A percentile compares a stretch with the other conserved stretches of the same genome.
Conservation (phyloP, 2,113 vertebrate genomes). For the Athene cunicularia region DNA sequence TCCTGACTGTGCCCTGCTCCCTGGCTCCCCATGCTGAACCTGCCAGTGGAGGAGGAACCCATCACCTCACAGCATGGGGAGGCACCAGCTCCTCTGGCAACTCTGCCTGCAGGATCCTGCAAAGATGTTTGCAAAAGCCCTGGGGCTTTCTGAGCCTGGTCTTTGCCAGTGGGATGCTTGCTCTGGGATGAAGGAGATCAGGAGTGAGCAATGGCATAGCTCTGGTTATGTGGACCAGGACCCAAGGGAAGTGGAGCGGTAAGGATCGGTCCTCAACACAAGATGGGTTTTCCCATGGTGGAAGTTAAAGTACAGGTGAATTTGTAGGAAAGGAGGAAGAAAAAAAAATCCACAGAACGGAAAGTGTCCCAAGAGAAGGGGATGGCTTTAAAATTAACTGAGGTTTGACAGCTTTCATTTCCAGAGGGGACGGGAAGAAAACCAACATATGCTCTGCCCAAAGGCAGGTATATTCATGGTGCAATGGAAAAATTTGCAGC, state of each 20-base stretch:
- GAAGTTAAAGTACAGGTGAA: neutral
- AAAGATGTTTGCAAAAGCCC: neutral
- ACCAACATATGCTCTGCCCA: neutral
- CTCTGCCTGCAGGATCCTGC: neutral
- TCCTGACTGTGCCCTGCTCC: neutral
- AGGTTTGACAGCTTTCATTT: neutral
- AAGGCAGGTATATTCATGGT: neutral
- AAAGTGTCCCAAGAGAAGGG: neutral
- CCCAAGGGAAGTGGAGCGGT: neutral
- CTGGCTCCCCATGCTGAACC: neutral
- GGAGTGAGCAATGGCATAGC: neutral
- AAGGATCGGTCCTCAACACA: neutral
- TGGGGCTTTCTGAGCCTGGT: neutral
- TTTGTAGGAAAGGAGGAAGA: neutral
- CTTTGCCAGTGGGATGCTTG: neutral
- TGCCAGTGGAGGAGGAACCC: neutral
- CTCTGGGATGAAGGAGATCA: neutral
- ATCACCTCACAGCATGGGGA: neutral
- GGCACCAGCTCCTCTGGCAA: neutral
- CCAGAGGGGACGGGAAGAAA: neutral
- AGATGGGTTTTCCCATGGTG: neutral
- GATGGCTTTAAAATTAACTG: neutral
- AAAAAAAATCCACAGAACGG: neutral
- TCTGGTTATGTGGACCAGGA: neutral
- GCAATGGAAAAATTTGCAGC: neutral